Conservation (phyloP, 1,140 invertebrate species). For the Nymphalis io region DNA sequence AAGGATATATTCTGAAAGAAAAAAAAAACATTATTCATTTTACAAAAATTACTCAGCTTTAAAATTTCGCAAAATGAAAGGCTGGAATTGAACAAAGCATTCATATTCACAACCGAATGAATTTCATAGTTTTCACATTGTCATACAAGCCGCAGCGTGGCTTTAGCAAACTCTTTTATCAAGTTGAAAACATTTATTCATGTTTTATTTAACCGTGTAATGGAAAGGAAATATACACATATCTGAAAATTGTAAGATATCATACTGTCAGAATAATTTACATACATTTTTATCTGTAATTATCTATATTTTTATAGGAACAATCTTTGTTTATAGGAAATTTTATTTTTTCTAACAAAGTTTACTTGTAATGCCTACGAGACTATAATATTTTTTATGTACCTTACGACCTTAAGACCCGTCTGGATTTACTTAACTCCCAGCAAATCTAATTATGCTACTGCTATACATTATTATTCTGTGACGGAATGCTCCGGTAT, state of each 20-base stretch:
- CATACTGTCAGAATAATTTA: too few species aligned
- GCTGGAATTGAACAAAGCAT: slow-evolving; percentile 32
- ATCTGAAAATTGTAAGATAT: background rate
- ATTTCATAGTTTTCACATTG: slow-evolving; percentile 30
- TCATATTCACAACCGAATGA: slow-evolving; percentile 29
- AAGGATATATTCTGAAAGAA: background rate
- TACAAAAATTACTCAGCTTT: slow-evolving; percentile 20
- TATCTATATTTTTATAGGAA: too few species aligned
- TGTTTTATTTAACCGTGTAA: slow-evolving; percentile 13
- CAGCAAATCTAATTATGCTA: too few species aligned
- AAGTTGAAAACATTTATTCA: slow-evolving; percentile 19
- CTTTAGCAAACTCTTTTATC: slow-evolving; percentile 19
- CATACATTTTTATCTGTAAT: too few species aligned
- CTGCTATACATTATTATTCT: too few species aligned
- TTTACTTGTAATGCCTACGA: too few species aligned
- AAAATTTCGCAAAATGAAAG: slow-evolving; percentile 28
- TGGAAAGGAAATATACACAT: background rate
- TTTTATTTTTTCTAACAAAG: too few species aligned
- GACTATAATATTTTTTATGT: too few species aligned
- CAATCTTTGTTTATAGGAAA: too few species aligned
- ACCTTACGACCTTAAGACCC: too few species aligned
- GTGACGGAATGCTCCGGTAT: too few species aligned
- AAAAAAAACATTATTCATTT: background rate
- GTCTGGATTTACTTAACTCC: too few species aligned
- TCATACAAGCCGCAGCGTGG: slow-evolving; percentile 20